Base-by-base conservation (phyloP, 1,140 invertebrate species). In the Drosophila rufa region DNA sequence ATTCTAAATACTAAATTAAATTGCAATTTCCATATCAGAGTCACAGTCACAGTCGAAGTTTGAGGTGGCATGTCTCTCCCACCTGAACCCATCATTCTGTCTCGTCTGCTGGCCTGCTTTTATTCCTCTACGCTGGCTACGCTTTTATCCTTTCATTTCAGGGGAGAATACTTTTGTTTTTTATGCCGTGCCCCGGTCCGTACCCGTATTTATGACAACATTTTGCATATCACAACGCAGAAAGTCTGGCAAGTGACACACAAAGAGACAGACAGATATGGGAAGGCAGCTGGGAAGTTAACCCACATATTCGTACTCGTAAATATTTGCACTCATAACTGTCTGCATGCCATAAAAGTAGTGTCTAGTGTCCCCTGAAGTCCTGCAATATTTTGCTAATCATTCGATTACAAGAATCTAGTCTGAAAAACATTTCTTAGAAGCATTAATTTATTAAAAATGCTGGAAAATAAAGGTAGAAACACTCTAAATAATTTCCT, bases 161-260 rank as follows among this genome's bases (percentile, higher is more conserved):
- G 36, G 11, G 14, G 17, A n/a, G 50, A 60, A 50, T 33, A 27
- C 50, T 42, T 38, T 40, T 25, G 33, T 33, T 67, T 60, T 55
- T 50, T 38, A n/a, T 53, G 17, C 11, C 30, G 19, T 19, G 9
- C 33, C 33, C 17, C 27, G 9, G 2, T 9, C 17, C 33, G 30
- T 15, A 22, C 12, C 50, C 62, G 17, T 19, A 58, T 58, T 70
- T 71, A 50, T 69, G 69, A 50, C 51, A 71, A 69, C 65, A 36
- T 69, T 67, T 69, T 46, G 19, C 22, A 67, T 45, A 46, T 71
- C 43, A 71, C 19, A 69, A 43, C 6, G 51, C 51, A 38, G 19
- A 46, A 50, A 59, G 69, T 70, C 69, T 71, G 66, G 19, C 59
- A 67, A 67, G 62, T 73, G 79, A 68, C 74, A 77, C 45, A 60